Percentiles rank a stretch among this genome's conserved stretches.
phyloP scores from a whole-genome alignment of 2,888 invertebrate species.

The Drosophila imparisetae region DNA sequence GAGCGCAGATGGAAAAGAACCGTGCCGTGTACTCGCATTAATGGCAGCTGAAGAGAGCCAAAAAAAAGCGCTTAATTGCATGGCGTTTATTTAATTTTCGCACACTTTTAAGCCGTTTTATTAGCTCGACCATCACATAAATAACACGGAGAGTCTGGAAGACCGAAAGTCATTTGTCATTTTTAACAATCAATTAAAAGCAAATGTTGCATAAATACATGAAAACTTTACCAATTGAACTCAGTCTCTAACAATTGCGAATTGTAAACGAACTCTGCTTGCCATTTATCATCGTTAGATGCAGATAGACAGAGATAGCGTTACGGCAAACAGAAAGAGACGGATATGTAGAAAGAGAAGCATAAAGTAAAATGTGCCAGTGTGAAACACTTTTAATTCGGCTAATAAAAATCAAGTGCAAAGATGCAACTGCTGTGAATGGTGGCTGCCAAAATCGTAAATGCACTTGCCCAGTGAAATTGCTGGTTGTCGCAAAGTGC shows the following conservation, averaged over 20 bases:
- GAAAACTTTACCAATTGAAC: constrained; percentile 53
- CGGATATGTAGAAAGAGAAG: not conserved
- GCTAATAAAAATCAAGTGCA: constrained; percentile 52
- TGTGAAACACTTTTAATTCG: constrained; percentile 38
- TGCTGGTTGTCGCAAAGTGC: constrained; percentile 2
- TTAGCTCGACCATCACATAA: constrained; percentile 67
- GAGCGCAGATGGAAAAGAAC: constrained; percentile 9
- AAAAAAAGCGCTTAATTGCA: constrained; percentile 62
- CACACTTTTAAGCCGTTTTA: constrained; percentile 60
- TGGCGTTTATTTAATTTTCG: constrained; percentile 58
- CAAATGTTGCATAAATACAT: constrained; percentile 80
- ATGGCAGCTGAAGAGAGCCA: constrained; percentile 64
- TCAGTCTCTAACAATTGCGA: constrained; percentile 43
- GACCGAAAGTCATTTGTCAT: constrained; percentile 69
- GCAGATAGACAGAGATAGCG: constrained; percentile 16
- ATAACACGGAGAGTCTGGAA: constrained; percentile 45
- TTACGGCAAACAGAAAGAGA: not conserved
- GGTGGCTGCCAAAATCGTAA: constrained; percentile 28
- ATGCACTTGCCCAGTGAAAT: constrained; percentile 19
- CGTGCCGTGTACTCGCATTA: constrained; percentile 54
- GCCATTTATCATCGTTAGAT: constrained; percentile 64
- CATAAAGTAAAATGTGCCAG: constrained; percentile 11
- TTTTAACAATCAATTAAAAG: constrained; percentile 79
- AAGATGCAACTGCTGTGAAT: constrained; percentile 39
- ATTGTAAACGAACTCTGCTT: constrained; percentile 47